Base-by-base conservation (phyloP, 2,888 invertebrate species). In the Heliconius charithonia region DNA sequence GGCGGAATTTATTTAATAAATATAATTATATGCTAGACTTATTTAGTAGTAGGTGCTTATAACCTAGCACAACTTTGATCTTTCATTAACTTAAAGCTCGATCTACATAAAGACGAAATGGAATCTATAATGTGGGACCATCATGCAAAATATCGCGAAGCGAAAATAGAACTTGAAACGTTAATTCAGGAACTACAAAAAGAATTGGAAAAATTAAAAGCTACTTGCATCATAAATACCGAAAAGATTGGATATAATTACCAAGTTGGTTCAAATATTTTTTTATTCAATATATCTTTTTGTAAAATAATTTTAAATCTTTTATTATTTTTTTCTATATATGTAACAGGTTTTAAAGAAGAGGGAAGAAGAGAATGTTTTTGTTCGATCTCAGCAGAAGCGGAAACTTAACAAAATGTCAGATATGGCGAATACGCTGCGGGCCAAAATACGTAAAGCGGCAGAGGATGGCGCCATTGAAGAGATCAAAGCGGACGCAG, bases 171-270 rank as follows among this genome's bases (percentile, higher is more conserved):
- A 80, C 89, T 97, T 7, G 97, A 97, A 86, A 95, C 95, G 16
- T 96, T 97, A 82, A 96, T 96, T 79, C 97, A 98, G 89, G 96
- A 96, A 65, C 93, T 98, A 77, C 97, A 98, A 86, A 96, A 97
- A 82, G 98, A 98, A 89, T 93, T 98, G 81, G 96, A 97, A 85
- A 96, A 96, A 84, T 95, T 97, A 37, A 97, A 98, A 89, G 97
- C 97, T 10, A 96, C 97, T 10, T 97, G 98, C 81, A 94, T 98
- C 75, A 96, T 98, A 84, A 98, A 98, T 88, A 96, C 97, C 19
- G 98, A 98, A 89, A 98, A 98, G 90, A 95, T 99, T 76, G 97
- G 98, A 85, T 99, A 98, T 87, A 98, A 98, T 88, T 98, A 98
- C 88, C 97, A 98, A 87, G 95, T 93, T 81, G 80, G 85, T 70